Percentiles rank a stretch among this genome's conserved stretches.
Evolutionary conservation across 1,140 invertebrate species (phyloP).

Genomic region (Nylanderia fulva): DNA sequence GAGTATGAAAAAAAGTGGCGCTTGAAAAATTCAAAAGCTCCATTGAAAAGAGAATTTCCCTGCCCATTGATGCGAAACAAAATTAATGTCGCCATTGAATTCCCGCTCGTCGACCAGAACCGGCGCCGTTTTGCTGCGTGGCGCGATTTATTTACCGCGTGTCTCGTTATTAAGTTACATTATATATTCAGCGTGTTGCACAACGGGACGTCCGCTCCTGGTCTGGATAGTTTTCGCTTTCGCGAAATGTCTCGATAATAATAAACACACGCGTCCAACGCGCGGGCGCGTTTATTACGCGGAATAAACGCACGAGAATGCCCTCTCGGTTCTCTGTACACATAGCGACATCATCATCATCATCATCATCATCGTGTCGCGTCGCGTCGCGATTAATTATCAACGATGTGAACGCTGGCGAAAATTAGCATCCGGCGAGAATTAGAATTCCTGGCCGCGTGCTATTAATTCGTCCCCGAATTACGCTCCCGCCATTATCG

Average conservation of each 20-base stretch:
- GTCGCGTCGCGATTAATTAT: conserved; percentile 13
- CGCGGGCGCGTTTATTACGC: not conserved
- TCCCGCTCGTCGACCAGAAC: conserved; percentile 18
- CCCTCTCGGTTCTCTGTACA: too few species aligned
- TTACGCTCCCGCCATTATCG: conserved; percentile 20
- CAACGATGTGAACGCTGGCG: not conserved
- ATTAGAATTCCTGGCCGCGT: conserved; percentile 7
- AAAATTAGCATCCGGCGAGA: conserved; percentile 53
- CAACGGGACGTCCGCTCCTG: not conserved
- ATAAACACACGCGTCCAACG: not conserved
- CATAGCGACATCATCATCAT: too few species aligned
- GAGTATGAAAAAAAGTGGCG: conserved; percentile 11
- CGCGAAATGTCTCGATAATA: not conserved
- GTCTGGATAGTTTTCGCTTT: conserved; percentile 12
- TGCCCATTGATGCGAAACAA: not conserved
- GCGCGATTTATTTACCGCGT: conserved; percentile 33
- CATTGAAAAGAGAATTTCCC: not conserved
- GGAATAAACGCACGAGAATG: too few species aligned
- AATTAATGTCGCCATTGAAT: conserved; percentile 50
- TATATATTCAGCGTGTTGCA: not conserved
- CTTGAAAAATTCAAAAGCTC: conserved; percentile 24
- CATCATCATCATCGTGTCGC: not conserved
- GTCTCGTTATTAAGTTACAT: conserved; percentile 33
- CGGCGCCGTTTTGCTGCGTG: not conserved
- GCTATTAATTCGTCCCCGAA: conserved; percentile 56